Conservation (phyloP, 2,888 invertebrate species). For the Neelides folsomi region DNA sequence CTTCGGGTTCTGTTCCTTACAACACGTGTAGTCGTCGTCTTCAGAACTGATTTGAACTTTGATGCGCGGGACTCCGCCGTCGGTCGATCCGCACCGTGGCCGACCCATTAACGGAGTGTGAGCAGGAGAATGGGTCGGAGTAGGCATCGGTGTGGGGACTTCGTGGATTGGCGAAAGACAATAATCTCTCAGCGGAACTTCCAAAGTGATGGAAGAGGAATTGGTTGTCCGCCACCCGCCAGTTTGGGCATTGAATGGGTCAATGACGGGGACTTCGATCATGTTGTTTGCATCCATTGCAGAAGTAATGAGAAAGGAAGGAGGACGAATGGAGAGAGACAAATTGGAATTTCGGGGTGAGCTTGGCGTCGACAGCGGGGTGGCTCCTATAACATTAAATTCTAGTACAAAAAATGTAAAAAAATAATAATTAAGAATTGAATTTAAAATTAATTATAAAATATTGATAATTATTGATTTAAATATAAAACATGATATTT, state of each 20-base stretch:
- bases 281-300: slow-evolving; percentile 17
- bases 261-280: slow-evolving; percentile 48
- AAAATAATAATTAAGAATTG: background rate
- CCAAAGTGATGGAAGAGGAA: slow-evolving; percentile 60
- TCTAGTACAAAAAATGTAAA: background rate
- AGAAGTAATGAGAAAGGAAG: slow-evolving; percentile 30
- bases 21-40: slow-evolving; percentile 17
- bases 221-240: slow-evolving; percentile 47
- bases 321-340: slow-evolving; percentile 35
- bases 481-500: too few species aligned
- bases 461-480: background rate
- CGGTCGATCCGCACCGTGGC: slow-evolving; percentile 28
- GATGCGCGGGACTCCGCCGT: slow-evolving; percentile 18
- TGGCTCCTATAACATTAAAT: slow-evolving; percentile 25
- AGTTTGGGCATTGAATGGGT: slow-evolving; percentile 42
- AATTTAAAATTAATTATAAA: too few species aligned
- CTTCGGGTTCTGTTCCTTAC: slow-evolving; percentile 1
- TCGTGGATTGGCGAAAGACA: slow-evolving; percentile 68
- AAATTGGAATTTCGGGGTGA: slow-evolving; percentile 53
- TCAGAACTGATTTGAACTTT: slow-evolving; percentile 27
- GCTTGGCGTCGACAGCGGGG: slow-evolving; percentile 45
- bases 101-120: slow-evolving; percentile 50
- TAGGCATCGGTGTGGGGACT: slow-evolving; percentile 47
- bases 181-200: slow-evolving; percentile 53
- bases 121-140: slow-evolving; percentile 53